Evolutionary conservation across 2,113 vertebrate genomes (phyloP).

Genomic region (Phaetusa simplex): DNA sequence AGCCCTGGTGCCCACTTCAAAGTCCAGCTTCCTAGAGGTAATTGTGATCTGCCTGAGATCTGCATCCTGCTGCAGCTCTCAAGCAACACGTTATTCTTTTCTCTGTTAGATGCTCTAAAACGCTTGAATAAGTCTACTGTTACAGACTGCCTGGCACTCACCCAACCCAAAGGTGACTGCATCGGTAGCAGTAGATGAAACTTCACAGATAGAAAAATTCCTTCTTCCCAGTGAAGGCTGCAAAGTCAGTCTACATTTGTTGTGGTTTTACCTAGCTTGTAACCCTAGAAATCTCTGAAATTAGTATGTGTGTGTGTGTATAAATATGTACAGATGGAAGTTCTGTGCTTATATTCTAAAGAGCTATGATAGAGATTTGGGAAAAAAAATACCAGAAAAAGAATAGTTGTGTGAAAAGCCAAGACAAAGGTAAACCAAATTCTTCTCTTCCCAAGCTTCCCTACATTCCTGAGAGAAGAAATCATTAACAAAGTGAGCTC

Average conservation of each 20-base stretch:
- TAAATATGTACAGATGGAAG: neutral
- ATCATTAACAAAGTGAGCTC: neutral
- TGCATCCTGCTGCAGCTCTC: conserved; percentile 19
- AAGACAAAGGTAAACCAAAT: neutral
- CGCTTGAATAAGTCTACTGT: neutral
- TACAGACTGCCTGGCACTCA: neutral
- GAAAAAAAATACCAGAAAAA: neutral
- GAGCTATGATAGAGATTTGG: neutral
- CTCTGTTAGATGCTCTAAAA: neutral
- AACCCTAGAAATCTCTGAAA: neutral
- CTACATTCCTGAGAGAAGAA: neutral
- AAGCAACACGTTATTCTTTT: neutral
- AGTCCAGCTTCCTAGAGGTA: neutral
- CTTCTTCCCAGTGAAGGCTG: neutral
- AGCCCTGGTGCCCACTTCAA: neutral
- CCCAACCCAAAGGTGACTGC: conserved; percentile 6
- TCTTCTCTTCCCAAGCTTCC: neutral
- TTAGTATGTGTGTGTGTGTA: neutral
- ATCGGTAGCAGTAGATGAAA: neutral
- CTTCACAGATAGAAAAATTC: neutral
- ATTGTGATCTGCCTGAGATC: neutral
- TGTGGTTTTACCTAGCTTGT: neutral
- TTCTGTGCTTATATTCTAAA: neutral
- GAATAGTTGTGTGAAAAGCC: neutral
- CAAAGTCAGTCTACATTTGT: neutral